phyloP scores from a whole-genome alignment of 1,140 invertebrate species.

The Drosophila sucinea region DNA sequence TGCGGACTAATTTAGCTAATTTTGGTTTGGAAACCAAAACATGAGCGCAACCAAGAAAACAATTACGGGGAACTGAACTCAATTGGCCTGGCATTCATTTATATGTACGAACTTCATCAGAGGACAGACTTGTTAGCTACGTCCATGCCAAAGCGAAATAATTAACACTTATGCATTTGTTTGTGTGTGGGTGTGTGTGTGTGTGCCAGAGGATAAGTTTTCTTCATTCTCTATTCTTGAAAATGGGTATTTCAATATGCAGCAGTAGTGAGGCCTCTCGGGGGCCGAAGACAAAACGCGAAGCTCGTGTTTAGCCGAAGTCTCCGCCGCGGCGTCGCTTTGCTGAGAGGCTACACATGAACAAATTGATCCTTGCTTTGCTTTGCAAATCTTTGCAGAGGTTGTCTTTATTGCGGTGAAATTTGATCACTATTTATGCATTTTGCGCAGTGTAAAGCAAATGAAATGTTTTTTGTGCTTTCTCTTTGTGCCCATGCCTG shows the following conservation, averaged over 20 bases:
- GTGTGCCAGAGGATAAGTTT: slow-evolving; percentile 2
- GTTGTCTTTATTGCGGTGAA: no score
- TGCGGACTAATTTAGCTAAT: slow-evolving; percentile 56
- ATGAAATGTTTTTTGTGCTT: no score
- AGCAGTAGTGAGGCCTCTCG: not conserved
- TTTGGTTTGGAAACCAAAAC: slow-evolving; percentile 17
- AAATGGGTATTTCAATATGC: not conserved
- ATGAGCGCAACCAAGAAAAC: not conserved
- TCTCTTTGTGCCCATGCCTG: no score
- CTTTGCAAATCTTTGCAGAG: no score
- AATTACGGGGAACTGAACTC: not conserved
- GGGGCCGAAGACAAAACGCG: no score
- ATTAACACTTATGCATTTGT: slow-evolving; percentile 51
- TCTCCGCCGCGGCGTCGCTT: no score
- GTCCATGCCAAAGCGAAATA: slow-evolving; percentile 33
- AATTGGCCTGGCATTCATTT: not conserved
- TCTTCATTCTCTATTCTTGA: not conserved
- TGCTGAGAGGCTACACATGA: no score
- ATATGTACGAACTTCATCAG: no score
- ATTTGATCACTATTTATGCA: no score
- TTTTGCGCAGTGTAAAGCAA: no score
- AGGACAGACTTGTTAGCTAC: not conserved
- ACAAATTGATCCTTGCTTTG: no score
- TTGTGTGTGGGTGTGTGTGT: not conserved
- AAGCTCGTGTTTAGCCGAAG: no score